Percentiles rank a stretch among this genome's conserved stretches.
These are phyloP conservation scores for Steatornis caripensis DNA, from an alignment of 2,113 vertebrate species.

Conservation along the genomic window DNA sequence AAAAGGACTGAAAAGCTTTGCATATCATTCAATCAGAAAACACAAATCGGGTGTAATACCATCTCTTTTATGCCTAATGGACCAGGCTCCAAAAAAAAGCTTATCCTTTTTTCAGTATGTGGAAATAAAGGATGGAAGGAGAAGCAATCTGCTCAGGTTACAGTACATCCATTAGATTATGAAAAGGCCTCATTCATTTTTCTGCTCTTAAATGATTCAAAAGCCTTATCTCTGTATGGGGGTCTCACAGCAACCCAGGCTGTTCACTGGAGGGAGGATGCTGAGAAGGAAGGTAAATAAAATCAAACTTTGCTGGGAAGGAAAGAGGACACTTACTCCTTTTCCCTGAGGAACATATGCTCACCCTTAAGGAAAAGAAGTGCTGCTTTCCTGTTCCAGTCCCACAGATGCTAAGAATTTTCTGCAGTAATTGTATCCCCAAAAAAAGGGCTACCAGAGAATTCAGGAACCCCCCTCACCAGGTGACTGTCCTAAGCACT, in stretches of 20 bases:
- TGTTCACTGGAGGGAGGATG: background rate
- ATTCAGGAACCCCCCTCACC: background rate
- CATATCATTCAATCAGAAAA: background rate
- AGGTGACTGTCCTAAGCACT: background rate
- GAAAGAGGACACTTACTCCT: background rate
- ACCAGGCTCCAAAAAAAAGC: background rate
- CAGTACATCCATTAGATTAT: background rate
- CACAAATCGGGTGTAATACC: background rate
- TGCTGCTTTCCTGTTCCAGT: background rate
- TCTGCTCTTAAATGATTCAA: background rate
- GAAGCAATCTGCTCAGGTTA: background rate
- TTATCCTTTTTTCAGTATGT: background rate
- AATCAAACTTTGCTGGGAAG: background rate
- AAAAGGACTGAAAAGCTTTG: background rate
- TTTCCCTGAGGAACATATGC: background rate
- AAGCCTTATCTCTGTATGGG: background rate
- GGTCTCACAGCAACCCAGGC: background rate
- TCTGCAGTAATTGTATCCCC: background rate
- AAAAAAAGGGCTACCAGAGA: background rate
- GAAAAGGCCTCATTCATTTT: background rate
- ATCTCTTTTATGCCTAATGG: background rate
- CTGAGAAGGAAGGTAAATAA: background rate
- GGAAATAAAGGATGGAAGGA: background rate
- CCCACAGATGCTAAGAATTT: background rate
- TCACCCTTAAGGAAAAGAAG: background rate